phyloP scores from a whole-genome alignment of 1,140 invertebrate genomes.

The Drosophila kurseongensis region DNA sequence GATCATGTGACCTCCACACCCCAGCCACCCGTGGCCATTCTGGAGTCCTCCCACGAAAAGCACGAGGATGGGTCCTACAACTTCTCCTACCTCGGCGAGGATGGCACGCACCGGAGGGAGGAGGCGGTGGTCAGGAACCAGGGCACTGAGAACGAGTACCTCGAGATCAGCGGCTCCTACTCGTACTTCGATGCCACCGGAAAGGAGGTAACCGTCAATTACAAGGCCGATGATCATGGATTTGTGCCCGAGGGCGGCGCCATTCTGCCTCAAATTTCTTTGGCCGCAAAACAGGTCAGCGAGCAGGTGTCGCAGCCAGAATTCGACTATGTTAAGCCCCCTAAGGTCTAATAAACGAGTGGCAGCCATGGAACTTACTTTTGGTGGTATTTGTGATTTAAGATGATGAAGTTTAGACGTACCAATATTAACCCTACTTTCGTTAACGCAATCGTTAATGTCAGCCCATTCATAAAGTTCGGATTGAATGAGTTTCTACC shows the following conservation, averaged over 20 bases:
- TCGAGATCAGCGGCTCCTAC: constrained; percentile 75
- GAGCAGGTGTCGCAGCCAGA: constrained; percentile 42
- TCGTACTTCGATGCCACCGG: constrained; percentile 75
- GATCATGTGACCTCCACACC: constrained; percentile 27
- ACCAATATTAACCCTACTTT: too few relatives aligned
- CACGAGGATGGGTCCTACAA: constrained; percentile 75
- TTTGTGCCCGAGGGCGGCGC: constrained; percentile 75
- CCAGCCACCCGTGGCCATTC: constrained; percentile 58
- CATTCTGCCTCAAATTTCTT: constrained; percentile 62
- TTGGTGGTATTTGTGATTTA: not conserved
- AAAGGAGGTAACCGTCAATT: constrained; percentile 69
- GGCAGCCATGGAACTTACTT: not conserved
- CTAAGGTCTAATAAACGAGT: constrained; percentile 53
- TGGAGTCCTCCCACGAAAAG: constrained; percentile 66
- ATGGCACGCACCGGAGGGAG: constrained; percentile 73
- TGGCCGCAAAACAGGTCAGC: constrained; percentile 71
- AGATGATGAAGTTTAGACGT: too few relatives aligned
- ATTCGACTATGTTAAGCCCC: constrained; percentile 55
- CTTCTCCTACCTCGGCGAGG: constrained; percentile 72
- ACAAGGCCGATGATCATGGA: constrained; percentile 77
- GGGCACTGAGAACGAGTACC: constrained; percentile 63
- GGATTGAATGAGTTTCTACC: too few relatives aligned
- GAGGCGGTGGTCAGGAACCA: constrained; percentile 63
- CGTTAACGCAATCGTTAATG: too few relatives aligned
- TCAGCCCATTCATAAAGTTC: too few relatives aligned